Conservation (phyloP, 2,797 vertebrate genomes). For the Remorina albescens region DNA sequence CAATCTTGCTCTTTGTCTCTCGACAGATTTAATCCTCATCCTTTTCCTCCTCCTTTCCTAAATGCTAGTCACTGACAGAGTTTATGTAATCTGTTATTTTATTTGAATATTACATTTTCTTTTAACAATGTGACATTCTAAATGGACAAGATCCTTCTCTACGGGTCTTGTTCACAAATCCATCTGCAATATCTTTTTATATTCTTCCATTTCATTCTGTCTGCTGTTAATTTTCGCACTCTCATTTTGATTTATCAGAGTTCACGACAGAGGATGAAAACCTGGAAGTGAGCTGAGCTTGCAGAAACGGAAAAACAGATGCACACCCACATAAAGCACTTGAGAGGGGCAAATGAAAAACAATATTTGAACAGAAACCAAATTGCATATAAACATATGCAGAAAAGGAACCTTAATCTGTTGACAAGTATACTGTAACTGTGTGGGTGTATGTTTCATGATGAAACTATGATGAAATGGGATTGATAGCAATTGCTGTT, state of each 20-base stretch:
- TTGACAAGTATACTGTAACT: constrained; percentile 25
- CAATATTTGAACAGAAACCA: constrained; percentile 51
- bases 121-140: constrained; percentile 12
- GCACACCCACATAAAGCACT: constrained; percentile 40
- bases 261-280: constrained; percentile 52
- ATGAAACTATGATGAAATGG: constrained; percentile 62
- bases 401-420: constrained; percentile 52
- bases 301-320: not conserved
- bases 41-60: not conserved
- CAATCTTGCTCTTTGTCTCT: constrained; percentile 49
- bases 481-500: constrained; percentile 30
- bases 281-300: constrained; percentile 7
- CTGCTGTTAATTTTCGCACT: constrained; percentile 19
- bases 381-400: constrained; percentile 28
- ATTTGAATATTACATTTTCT: constrained; percentile 18
- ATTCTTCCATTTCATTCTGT: constrained; percentile 5
- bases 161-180: not conserved
- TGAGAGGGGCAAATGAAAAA: constrained; percentile 30
- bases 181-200: not conserved
- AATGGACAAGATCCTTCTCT: constrained; percentile 20
- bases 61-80: not conserved
- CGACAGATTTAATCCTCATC: constrained; percentile 28
- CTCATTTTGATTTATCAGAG: constrained; percentile 26
- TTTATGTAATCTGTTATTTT: constrained; percentile 13
- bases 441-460: constrained; percentile 42